Evolutionary conservation across 2,888 invertebrate genomes (phyloP).

Genomic region (Ormyrus labotus): DNA sequence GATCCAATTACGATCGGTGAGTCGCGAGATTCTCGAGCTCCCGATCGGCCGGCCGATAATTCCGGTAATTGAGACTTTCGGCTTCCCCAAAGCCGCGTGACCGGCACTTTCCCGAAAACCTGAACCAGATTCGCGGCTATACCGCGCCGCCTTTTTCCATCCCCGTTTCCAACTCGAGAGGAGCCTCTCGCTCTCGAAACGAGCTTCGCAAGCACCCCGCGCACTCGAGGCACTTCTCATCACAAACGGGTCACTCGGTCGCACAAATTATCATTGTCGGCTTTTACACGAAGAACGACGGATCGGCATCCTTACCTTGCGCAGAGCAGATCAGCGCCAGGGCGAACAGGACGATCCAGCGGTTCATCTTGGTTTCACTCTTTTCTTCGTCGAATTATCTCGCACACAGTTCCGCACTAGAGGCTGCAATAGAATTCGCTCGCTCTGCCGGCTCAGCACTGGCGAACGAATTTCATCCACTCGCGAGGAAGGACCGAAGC

Average conservation of each 20-base stretch:
- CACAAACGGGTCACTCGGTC: not conserved
- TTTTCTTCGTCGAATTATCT: not conserved
- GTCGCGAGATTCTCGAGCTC: not conserved
- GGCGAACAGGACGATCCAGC: slow-evolving; percentile 11
- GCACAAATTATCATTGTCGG: not conserved
- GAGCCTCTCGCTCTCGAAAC: no score
- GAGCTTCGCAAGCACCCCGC: no score
- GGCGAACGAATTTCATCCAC: not conserved
- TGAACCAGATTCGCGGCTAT: no score
- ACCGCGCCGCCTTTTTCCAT: no score
- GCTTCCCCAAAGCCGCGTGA: no score
- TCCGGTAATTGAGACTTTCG: not conserved
- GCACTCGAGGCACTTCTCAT: no score
- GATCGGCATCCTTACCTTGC: slow-evolving; percentile 37
- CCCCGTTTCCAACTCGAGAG: not conserved
- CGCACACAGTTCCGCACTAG: not conserved
- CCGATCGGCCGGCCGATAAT: not conserved
- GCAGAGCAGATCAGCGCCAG: slow-evolving; percentile 40
- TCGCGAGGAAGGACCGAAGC: slow-evolving; percentile 6
- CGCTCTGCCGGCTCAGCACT: not conserved
- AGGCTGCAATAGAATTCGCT: not conserved
- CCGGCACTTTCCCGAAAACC: no score
- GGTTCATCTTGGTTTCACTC: not conserved
- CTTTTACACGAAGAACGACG: not conserved
- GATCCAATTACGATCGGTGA: not conserved